phyloP scores from a whole-genome alignment of 2,888 invertebrate species.

The Belgica antarctica region DNA sequence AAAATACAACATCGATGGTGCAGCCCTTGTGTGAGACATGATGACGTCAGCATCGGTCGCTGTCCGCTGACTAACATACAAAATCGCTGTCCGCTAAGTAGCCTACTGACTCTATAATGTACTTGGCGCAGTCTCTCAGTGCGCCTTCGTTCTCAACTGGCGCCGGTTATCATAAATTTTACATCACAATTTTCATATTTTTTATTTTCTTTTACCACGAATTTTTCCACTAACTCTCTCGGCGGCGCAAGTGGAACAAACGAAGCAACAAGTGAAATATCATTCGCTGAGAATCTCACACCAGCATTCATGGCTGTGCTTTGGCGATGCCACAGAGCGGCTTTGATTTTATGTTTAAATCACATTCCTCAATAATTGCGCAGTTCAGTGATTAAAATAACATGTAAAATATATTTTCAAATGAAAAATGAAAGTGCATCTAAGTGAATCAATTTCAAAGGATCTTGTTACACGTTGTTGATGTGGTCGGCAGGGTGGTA shows the following conservation, averaged over 20 bases:
- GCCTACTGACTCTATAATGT: too few species aligned
- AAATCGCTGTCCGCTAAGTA: too few species aligned
- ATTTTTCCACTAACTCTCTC: constrained; percentile 30
- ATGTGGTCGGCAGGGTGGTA: too few species aligned
- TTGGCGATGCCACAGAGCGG: too few species aligned
- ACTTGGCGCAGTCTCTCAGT: too few species aligned
- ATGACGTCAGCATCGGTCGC: too few species aligned
- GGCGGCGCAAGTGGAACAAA: not conserved
- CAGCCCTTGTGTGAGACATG: too few species aligned
- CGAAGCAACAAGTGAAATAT: constrained; percentile 35
- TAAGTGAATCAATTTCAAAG: constrained; percentile 9
- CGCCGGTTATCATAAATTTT: constrained; percentile 38
- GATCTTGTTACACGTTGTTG: not conserved
- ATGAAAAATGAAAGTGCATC: not conserved
- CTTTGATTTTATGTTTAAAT: not conserved
- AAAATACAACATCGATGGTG: too few species aligned
- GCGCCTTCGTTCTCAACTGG: constrained; percentile 18
- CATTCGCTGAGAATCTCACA: constrained; percentile 36
- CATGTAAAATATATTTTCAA: constrained; percentile 33
- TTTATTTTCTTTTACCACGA: constrained; percentile 5
- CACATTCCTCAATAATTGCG: constrained; percentile 23
- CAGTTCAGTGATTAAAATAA: constrained; percentile 33
- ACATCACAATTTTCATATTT: constrained; percentile 16
- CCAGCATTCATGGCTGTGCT: too few species aligned
- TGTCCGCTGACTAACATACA: too few species aligned